Conservation (phyloP, 2,888 invertebrate species). For the Nymphalis polychloros region DNA sequence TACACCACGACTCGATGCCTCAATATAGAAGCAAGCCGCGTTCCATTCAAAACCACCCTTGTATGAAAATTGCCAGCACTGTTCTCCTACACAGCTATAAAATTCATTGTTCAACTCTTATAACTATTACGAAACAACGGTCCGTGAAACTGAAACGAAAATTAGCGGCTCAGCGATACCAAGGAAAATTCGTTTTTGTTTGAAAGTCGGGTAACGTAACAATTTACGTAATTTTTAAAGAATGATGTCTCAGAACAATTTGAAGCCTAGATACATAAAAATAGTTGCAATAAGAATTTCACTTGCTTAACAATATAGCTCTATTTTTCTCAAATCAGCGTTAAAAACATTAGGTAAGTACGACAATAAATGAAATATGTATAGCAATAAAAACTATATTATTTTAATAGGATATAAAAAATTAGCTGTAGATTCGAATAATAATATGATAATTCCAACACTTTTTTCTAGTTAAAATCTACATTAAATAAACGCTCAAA, state of each 20-base stretch:
- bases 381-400: too few relatives aligned
- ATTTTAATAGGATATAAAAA: too few relatives aligned
- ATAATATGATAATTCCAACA: too few relatives aligned
- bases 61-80: constrained; percentile 77
- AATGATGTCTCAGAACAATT: too few relatives aligned
- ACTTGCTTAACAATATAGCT: too few relatives aligned
- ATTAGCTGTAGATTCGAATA: too few relatives aligned
- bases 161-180: constrained; percentile 31
- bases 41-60: constrained; percentile 69
- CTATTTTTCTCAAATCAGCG: too few relatives aligned
- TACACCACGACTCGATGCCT: constrained; percentile 83
- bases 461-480: too few relatives aligned
- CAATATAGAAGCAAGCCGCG: constrained; percentile 75
- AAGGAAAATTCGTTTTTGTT: constrained; percentile 9
- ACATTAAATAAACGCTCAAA: constrained; percentile 17
- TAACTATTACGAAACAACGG: constrained; percentile 78
- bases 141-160: constrained; percentile 65
- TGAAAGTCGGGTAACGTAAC: background rate
- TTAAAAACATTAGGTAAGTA: too few relatives aligned
- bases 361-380: too few relatives aligned
- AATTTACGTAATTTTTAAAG: background rate
- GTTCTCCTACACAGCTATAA: constrained; percentile 70
- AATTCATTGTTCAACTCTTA: constrained; percentile 77
- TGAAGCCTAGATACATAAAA: too few relatives aligned
- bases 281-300: too few relatives aligned